A percentile compares a stretch with the other conserved stretches of the same genome.
Conservation (phyloP, 1,140 invertebrate genomes). For the Temnothorax curvispinosus region DNA sequence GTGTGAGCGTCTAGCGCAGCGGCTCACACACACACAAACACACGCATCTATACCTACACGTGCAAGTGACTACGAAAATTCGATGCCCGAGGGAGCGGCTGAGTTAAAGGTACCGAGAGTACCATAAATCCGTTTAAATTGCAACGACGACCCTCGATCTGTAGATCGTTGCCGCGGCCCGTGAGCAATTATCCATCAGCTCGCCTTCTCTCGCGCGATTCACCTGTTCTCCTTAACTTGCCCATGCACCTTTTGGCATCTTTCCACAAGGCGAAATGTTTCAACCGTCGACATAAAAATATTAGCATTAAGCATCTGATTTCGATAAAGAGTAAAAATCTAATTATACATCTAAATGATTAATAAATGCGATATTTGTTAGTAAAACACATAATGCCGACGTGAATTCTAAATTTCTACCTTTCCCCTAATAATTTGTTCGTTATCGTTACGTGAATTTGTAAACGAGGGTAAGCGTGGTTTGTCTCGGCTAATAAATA, state of each 20-base stretch:
- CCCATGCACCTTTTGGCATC: slow-evolving; percentile 19
- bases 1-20: slow-evolving; percentile 41
- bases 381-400: background rate
- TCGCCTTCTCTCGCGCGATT: slow-evolving; percentile 52
- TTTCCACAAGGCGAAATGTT: background rate
- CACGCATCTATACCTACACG: background rate
- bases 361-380: background rate
- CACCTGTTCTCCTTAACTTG: background rate
- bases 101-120: slow-evolving; percentile 75
- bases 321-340: background rate
- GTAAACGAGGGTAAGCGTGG: background rate
- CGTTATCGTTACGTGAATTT: background rate
- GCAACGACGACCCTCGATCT: slow-evolving; percentile 77
- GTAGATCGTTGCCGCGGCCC: slow-evolving; percentile 42
- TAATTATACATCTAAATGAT: background rate
- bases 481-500: background rate
- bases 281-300: background rate
- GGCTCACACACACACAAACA: background rate
- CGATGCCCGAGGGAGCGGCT: slow-evolving; percentile 53
- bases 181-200: slow-evolving; percentile 65
- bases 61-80: slow-evolving; percentile 63
- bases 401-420: background rate
- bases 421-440: background rate
- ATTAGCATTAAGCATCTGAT: background rate
- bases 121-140: slow-evolving; percentile 79